Evolutionary conservation across 2,113 vertebrate species (phyloP).

Genomic region (Stegastes partitus): DNA sequence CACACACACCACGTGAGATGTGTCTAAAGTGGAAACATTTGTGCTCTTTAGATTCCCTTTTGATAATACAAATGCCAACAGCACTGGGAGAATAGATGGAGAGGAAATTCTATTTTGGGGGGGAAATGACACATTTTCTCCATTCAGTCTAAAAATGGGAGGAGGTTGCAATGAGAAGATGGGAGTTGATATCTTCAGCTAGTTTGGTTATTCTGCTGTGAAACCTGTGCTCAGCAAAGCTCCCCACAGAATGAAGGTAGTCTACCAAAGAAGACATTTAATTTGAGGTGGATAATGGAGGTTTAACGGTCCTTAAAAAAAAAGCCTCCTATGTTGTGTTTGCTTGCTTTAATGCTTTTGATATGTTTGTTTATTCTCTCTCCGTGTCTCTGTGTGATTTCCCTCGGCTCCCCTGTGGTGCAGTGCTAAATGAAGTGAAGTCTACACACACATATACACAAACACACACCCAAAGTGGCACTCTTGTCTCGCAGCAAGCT

Average conservation of each 20-base stretch:
- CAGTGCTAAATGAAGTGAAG: conserved; percentile 76
- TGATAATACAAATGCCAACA: conserved; percentile 19
- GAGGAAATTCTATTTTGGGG: conserved; percentile 1
- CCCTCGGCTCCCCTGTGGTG: conserved; percentile 73
- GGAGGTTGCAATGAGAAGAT: conserved; percentile 6
- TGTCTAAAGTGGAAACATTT: conserved; percentile 10
- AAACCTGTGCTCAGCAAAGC: conserved; percentile 31
- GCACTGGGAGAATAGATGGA: neutral
- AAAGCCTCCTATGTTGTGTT: conserved; percentile 65
- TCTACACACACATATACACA: conserved; percentile 35
- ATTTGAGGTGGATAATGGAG: conserved; percentile 74
- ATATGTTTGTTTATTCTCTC: conserved; percentile 85
- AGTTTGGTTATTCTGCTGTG: conserved; percentile 40
- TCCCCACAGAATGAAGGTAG: conserved; percentile 33
- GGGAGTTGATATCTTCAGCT: conserved; percentile 39
- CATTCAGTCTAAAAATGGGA: conserved; percentile 7
- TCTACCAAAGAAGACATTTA: conserved; percentile 65
- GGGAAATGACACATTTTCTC: neutral
- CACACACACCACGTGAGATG: neutral
- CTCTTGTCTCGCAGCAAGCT: conserved; percentile 46
- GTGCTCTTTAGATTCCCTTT: conserved; percentile 11
- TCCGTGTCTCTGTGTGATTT: conserved; percentile 65
- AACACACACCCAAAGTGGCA: conserved; percentile 37
- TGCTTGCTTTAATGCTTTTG: conserved; percentile 77
- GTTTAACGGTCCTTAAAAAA: conserved; percentile 71